Conservation (phyloP, 2,797 vertebrate species). For the Megaceryle alcyon region DNA sequence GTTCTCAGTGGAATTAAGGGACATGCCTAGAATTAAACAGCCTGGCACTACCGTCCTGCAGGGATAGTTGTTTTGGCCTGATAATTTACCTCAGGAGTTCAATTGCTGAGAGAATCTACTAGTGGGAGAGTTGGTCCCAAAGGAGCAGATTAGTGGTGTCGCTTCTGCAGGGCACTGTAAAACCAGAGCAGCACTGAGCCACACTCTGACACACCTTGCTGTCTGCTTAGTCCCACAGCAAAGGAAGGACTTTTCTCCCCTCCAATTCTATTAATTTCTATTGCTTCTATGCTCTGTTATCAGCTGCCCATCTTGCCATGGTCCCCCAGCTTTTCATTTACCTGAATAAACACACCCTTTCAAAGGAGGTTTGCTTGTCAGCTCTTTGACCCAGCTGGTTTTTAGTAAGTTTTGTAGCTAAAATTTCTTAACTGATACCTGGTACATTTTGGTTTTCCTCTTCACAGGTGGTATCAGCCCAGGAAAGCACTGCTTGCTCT, state of each 20-base stretch:
- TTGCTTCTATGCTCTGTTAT: neutral
- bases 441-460: neutral
- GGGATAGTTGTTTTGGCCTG: neutral
- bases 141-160: neutral
- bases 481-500: neutral
- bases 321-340: neutral
- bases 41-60: neutral
- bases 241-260: neutral
- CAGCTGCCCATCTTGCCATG: neutral
- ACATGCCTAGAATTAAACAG: neutral
- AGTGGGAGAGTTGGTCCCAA: neutral
- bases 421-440: neutral
- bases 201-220: neutral
- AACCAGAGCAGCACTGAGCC: accelerated
- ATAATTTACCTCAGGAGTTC: neutral
- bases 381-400: neutral
- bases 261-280: neutral
- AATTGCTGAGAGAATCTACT: neutral
- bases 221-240: neutral
- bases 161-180: neutral
- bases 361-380: neutral
- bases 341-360: neutral
- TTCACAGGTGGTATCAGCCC: neutral
- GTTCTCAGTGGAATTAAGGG: neutral
- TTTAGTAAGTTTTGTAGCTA: neutral